Evolutionary conservation across 2,797 vertebrate species (phyloP), one percentile per base, ranked within the genome.

Genomic region (Sciurus carolinensis): DNA sequence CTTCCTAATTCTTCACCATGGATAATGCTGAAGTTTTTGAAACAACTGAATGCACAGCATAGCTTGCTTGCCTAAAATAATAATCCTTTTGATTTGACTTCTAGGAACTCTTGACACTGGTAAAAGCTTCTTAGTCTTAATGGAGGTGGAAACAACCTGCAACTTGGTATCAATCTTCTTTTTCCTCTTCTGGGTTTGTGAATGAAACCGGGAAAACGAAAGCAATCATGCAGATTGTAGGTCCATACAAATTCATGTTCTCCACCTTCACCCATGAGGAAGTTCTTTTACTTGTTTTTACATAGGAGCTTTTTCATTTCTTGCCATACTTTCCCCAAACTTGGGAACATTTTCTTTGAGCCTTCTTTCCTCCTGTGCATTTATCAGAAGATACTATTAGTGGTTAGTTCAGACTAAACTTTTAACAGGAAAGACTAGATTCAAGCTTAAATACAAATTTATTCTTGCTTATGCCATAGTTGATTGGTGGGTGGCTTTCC

Each of bases 401-500:
- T 87, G 86, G 42, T 90, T 80, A 90, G 22, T 44, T 24, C 26
- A 94, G 71, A 90, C 76, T 93, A 47, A 93, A 79, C 54, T 84
- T 79, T 24, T 30, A 85, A 82, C n/a, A 75, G 83, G 83, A 90
- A 83, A 36, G 91, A 36, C 39, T 71, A 91, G 84, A 89, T 36
- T 36, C 69, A 91, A 72, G 54, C 62, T 90, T 69, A 84, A 71
- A 77, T 2, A 67, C 75, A 91, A 2, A 6, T 50, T 95, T 72
- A 39, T 71, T 91, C 52, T 92, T 85, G 12, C 47, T 89, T 62
- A 18, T 50, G 15, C 36, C 64, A 92, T 39, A 64, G 36, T 39
- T 75, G 22, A 39, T 88, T 75, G 52, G n/a, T 80, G 7, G 54
- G 15, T 67, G 33, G 39, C 39, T 94, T 95, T 94, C 54, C 24